Base-by-base conservation (phyloP, 92 coral and sea anemone species). In the Pocillopora meandrina region DNA sequence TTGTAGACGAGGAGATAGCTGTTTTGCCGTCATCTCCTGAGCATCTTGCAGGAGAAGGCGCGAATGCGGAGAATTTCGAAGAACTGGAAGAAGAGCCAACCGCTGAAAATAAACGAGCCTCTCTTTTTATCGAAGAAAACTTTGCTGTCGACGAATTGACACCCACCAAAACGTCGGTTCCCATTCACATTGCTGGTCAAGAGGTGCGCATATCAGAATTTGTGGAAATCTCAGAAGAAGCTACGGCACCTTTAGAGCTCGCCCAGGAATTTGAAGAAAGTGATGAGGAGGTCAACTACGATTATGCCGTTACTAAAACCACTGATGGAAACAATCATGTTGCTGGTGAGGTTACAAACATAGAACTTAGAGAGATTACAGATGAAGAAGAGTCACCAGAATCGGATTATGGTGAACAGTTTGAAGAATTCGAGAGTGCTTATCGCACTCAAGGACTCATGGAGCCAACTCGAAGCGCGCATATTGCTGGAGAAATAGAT, bases 181-280 rank as follows among this genome's bases (percentile, higher is more conserved):
- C 87, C 12, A 71, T 71, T 14, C 61, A 66, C 15, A 71, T 83
- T 26, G 73, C 91, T 9, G 74, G 81, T 55, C 91, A 90, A 68
- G 85, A 26, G 14, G 14, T 65, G 18, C 18, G 21, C 77, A 64
- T 64, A 26, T 7, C 23, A 68, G 21, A 76, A 56, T 82, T 57
- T 52, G 82, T 82, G 21, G 72, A 81, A 64, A 20, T 79, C 3
- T 36, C 75, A 14, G 23, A 58, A 18, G 87, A 23, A 59, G 81
- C 36, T 2, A 33, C 61, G 56, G 64, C 26, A 68, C 20, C 16
- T 31, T 26, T 13, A 17, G 90, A 90, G 71, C 80, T 56, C 6
- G 90, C 80, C n/a, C 84, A 69, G 16, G 91, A 77, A 64, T 11
- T 71, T 26, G 88, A 76, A 36, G 88, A 86, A 78, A 70, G 80